Evolutionary conservation across 2,888 invertebrate species (phyloP), one percentile per base, ranked within the genome.

Genomic region (Eucriotettix oculatus): DNA sequence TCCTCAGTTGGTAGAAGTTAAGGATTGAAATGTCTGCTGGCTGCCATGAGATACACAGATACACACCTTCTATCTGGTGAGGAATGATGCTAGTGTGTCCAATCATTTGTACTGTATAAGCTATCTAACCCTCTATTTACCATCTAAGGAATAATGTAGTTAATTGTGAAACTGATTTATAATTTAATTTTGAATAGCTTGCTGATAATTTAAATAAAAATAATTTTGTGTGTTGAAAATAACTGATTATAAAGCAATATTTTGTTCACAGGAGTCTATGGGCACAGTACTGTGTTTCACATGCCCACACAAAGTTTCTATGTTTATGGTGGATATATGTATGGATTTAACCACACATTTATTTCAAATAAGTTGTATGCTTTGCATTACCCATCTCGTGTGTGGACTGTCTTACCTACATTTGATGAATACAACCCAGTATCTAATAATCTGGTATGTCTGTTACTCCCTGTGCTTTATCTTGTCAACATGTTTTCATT

Each of bases 261-360:
- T 54, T 54, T 16, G n/a, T 41, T 55, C 64, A 29, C 66, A 76
- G 78, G 77, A 43, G 78, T 93, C 42, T 94, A 89, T 69, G 95
- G 94, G 0, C 96, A 96, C 71, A 87, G 86, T 57, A 86, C 93
- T 0, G 90, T 94, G 0, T 94, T 90, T 71, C 90, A 95, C 68
- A 74, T 80, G 0, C 81, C 80, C 40, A 87, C 88, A 0, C 85
- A 90, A 66, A 87, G 89, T 67, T 79, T 96, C 61, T 96, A 94
- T 68, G 80, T 96, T 0, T 95, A 90, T 71, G 96, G 96, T 9
- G 96, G 96, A 9, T 85, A 88, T 66, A 75, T 86, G 5, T 90
- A 87, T 67, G 78, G 81, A 1, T 81, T 85, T 58, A 86, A 90
- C 65, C 74, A 78, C 59, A 84, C 85, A n/a, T 76, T 76, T 42